Conservation (phyloP, 2,113 vertebrate species). For the Carassius auratus region DNA sequence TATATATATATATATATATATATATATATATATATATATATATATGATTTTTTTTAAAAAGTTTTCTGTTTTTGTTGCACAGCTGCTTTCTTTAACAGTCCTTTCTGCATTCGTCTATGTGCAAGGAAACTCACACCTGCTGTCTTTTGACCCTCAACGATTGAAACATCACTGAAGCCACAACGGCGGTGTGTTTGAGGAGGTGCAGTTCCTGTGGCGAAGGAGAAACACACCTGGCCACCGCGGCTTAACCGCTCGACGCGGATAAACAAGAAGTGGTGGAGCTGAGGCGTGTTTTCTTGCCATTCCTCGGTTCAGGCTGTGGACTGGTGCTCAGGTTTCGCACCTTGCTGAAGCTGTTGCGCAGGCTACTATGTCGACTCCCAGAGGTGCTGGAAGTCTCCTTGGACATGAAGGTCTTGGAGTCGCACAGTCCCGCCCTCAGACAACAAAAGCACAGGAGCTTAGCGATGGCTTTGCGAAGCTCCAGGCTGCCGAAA, state of each 20-base stretch:
- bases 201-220: constrained; percentile 4
- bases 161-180: neutral
- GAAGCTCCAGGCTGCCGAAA: constrained; percentile 86
- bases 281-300: constrained; percentile 75
- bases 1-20: too few species aligned
- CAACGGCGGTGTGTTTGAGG: neutral
- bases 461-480: constrained; percentile 78
- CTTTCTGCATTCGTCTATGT: neutral
- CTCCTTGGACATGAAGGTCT: constrained; percentile 75
- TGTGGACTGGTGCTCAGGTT: constrained; percentile 70
- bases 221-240: constrained; percentile 32
- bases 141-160: neutral
- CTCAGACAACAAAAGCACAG: constrained; percentile 82
- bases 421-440: constrained; percentile 70
- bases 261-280: constrained; percentile 80
- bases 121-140: neutral
- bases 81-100: neutral
- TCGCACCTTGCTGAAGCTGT: constrained; percentile 80
- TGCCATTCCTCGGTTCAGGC: constrained; percentile 63
- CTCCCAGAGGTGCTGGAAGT: constrained; percentile 85
- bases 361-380: constrained; percentile 77
- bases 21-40: too few species aligned
- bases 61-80: neutral
- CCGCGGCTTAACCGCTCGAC: constrained; percentile 75
- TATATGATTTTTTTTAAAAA: neutral